Evolutionary conservation across 2,888 invertebrate species (phyloP).

Genomic region (Oeneis ivallda): DNA sequence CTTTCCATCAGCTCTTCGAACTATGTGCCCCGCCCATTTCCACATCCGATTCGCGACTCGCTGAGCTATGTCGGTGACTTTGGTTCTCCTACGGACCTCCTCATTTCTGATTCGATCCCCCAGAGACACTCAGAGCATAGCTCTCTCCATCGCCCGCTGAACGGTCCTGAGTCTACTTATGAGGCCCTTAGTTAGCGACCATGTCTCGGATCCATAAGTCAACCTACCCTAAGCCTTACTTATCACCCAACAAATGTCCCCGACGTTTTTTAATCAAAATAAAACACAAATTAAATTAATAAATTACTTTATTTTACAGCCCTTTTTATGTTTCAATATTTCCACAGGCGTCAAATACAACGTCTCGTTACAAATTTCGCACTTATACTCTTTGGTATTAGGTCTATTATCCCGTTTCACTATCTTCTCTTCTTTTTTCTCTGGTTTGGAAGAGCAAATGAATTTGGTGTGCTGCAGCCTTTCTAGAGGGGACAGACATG

Average conservation of each 20-base stretch:
- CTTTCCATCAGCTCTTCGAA: too few species aligned
- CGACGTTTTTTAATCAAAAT: neutral
- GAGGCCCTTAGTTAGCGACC: too few species aligned
- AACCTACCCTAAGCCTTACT: too few species aligned
- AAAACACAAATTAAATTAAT: neutral
- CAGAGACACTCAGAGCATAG: too few species aligned
- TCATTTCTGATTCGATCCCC: too few species aligned
- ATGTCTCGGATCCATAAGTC: too few species aligned
- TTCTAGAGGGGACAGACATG: slow-evolving; percentile 85
- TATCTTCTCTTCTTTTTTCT: slow-evolving; percentile 55
- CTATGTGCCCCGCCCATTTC: too few species aligned
- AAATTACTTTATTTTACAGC: slow-evolving; percentile 67
- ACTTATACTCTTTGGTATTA: slow-evolving; percentile 85
- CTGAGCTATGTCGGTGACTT: too few species aligned
- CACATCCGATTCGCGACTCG: too few species aligned
- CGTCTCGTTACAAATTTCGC: slow-evolving; percentile 85
- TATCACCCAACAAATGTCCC: neutral
- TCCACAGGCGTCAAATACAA: slow-evolving; percentile 90
- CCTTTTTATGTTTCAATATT: slow-evolving; percentile 91
- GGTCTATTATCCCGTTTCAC: slow-evolving; percentile 62
- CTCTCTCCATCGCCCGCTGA: too few species aligned
- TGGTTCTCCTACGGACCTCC: too few species aligned
- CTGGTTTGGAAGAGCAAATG: slow-evolving; percentile 62
- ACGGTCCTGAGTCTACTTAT: too few species aligned
- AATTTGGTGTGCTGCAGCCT: slow-evolving; percentile 87